Evolutionary conservation across 2,113 vertebrate genomes (phyloP).

Genomic region (Neoarius graeffei): DNA sequence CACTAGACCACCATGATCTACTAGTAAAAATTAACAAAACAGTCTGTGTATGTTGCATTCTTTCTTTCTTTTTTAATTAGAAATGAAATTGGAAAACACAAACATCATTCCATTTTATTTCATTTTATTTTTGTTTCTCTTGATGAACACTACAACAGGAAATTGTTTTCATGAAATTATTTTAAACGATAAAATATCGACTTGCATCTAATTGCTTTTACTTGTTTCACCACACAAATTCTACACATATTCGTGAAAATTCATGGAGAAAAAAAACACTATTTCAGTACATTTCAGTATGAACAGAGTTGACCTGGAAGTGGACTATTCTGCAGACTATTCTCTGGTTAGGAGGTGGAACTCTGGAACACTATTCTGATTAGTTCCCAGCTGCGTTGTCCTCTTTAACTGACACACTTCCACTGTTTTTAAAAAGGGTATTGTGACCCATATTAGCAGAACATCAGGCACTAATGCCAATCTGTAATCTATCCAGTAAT

Average conservation of each 20-base stretch:
- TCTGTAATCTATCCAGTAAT: neutral
- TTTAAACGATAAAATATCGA: too few species aligned
- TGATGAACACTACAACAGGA: too few species aligned
- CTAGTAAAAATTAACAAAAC: neutral
- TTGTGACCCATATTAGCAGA: neutral
- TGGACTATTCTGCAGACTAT: too few species aligned
- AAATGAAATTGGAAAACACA: neutral
- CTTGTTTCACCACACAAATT: too few species aligned
- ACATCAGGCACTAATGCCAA: too few species aligned
- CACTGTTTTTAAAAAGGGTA: constrained; percentile 11
- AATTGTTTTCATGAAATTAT: too few species aligned
- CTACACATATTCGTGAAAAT: too few species aligned
- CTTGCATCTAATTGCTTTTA: too few species aligned
- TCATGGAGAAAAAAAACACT: too few species aligned
- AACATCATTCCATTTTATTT: neutral
- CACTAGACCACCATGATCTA: neutral
- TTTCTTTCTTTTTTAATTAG: neutral
- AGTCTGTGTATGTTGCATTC: neutral
- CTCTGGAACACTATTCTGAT: neutral
- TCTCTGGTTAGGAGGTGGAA: neutral
- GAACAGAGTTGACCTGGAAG: too few species aligned
- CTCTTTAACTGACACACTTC: neutral
- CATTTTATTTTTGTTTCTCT: neutral
- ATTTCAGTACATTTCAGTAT: too few species aligned
- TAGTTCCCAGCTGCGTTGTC: neutral